Evolutionary conservation across 2,797 vertebrate species (phyloP), one percentile per base, ranked within the genome.

Genomic region (Lagodon rhomboides): DNA sequence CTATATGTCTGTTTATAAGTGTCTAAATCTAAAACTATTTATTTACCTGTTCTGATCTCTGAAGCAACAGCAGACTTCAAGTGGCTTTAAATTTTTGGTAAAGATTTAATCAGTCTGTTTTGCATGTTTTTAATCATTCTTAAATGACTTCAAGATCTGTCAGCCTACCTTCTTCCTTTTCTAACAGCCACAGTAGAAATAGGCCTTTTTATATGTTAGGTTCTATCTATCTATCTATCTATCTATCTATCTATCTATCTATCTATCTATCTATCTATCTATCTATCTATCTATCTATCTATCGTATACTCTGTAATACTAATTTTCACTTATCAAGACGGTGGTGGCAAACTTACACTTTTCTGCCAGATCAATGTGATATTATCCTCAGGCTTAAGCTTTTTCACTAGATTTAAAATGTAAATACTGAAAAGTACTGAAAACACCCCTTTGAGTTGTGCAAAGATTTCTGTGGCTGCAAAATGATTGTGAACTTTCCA

Each of bases 121-220:
- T 73, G 68, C 68, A 68, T 63, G 68, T 63, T 82, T 75, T 49
- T 49, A 71, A 47, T 12, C 15, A 22, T 8, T 53, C 18, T 68
- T 23, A 68, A 2, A 53, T 68, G 16, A 60, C 10, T 17, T 22
- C 4, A 30, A 56, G 25, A 69, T 55, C 50, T 66, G 41, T 23
- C 13, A 23, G 25, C 20, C 18, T 53, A 6, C 10, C 27, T 22
- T 4, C 43, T 46, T 4, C 54, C 38, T 63, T 63, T 34, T 56
- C 22, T 46, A 51, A 27, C 2, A 3, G 60, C 54, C 5, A 51
- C 44, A 58, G 74, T 64, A 80, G 23, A 74, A 51, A 43, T 38
- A 50, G 30, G 30, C 12, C 22, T 55, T 73, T 22, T 56, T 49
- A 11, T 38, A 38, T 51, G 8, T 47, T 20, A 10, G 27, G 38